Evolutionary conservation across 1,140 invertebrate species (phyloP).

Genomic region (Drosophila miranda): DNA sequence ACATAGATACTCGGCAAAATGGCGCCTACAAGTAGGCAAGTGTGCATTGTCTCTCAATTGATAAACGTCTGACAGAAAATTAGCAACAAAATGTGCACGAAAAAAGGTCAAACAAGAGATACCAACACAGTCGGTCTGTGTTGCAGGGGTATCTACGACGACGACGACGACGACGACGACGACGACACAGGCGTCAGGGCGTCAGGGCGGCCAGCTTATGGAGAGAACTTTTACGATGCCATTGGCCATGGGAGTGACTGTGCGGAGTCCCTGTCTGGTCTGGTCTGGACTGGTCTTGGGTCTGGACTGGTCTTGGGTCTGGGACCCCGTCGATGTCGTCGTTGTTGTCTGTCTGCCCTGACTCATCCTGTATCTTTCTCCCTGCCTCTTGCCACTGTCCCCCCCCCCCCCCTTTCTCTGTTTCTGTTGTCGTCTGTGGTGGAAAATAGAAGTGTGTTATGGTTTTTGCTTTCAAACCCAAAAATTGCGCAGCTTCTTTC

Average conservation of each 20-base stretch:
- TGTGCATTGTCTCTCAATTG: constrained; percentile 13
- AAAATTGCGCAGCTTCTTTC: constrained; percentile 47
- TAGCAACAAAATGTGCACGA: constrained; percentile 24
- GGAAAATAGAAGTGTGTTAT: constrained; percentile 56
- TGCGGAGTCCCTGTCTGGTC: constrained; percentile 6
- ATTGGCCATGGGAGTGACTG: constrained; percentile 41
- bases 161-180: constrained; percentile 15
- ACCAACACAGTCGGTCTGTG: constrained; percentile 1
- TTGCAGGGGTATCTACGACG: constrained; percentile 2
- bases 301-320: constrained; percentile 3
- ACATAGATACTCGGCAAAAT: too few species aligned
- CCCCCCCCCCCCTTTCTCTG: too few species aligned
- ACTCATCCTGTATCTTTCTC: too few species aligned
- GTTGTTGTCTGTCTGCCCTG: too few species aligned
- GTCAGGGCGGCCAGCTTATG: constrained; percentile 9
- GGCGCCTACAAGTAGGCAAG: constrained; percentile 5
- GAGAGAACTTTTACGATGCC: constrained; percentile 48
- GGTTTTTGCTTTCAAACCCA: constrained; percentile 21
- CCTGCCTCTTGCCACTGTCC: too few species aligned
- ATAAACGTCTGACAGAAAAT: constrained; percentile 25
- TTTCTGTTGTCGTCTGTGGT: constrained; percentile 11
- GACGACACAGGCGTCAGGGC: constrained; percentile 14
- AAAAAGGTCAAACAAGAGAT: constrained; percentile 56
- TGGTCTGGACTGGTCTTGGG: constrained; percentile 1
- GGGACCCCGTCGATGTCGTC: constrained; percentile 8